A percentile compares a stretch with the other conserved stretches of the same genome.
phyloP scores from a whole-genome alignment of 2,888 invertebrate species.

The Pyrrhosoma nymphula region DNA sequence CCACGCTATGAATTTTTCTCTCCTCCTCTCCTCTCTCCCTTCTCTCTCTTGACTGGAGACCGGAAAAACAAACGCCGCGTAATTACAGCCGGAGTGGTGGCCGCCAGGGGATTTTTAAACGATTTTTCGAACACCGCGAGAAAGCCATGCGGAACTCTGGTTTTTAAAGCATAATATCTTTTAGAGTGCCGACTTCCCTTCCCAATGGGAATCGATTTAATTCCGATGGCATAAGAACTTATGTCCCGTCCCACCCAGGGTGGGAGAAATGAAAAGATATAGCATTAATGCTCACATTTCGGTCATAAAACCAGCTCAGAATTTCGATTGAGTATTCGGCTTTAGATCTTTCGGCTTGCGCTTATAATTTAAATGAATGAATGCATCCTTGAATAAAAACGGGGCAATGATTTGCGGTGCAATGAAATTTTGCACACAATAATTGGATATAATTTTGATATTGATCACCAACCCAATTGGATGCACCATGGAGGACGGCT shows the following conservation, averaged over 20 bases:
- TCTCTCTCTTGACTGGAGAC: not conserved
- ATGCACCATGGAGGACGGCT: too few species aligned
- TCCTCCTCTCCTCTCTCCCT: not conserved
- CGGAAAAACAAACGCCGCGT: constrained; percentile 59
- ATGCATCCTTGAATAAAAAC: too few species aligned
- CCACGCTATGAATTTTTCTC: constrained; percentile 19
- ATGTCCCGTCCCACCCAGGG: not conserved
- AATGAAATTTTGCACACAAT: too few species aligned
- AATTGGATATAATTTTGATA: too few species aligned
- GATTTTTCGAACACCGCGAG: not conserved
- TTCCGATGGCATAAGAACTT: not conserved
- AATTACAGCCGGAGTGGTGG: constrained; percentile 22
- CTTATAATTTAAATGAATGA: too few species aligned
- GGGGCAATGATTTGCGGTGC: too few species aligned
- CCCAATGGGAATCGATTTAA: not conserved
- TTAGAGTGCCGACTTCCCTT: not conserved
- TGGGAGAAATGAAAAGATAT: not conserved
- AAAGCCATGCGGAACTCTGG: not conserved
- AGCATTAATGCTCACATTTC: too few species aligned
- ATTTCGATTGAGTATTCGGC: too few species aligned
- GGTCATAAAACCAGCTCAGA: too few species aligned
- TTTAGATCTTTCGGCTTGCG: too few species aligned
- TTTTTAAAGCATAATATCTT: not conserved
- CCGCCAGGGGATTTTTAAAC: not conserved
- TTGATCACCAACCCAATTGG: too few species aligned